Conservation (phyloP, 2,888 invertebrate species). For the Orthosia cruda region DNA sequence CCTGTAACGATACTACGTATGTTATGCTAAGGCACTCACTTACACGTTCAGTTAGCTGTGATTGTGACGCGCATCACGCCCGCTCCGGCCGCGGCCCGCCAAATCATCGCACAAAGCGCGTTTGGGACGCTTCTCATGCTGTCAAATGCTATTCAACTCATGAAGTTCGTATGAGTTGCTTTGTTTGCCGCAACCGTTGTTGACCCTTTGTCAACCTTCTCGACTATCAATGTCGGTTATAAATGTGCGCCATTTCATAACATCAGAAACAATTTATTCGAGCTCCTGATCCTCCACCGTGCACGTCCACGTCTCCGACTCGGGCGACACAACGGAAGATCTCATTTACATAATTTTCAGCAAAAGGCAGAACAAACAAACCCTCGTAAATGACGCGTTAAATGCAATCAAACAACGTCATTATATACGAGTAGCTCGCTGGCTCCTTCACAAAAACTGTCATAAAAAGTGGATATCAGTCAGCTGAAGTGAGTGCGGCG, state of each 20-base stretch:
- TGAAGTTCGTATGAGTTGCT: conserved; percentile 64
- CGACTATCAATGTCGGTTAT: conserved; percentile 77
- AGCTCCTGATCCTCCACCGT: conserved; percentile 25
- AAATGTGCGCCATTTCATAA: conserved; percentile 53
- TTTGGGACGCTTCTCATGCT: conserved; percentile 72
- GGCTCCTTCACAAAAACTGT: conserved; percentile 79
- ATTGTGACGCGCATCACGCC: conserved; percentile 23
- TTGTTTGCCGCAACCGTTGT: conserved; percentile 71
- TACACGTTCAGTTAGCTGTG: neutral
- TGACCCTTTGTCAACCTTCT: conserved; percentile 71
- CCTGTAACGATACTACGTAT: neutral
- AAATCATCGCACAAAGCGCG: conserved; percentile 75
- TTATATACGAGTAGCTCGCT: conserved; percentile 83
- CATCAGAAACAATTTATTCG: conserved; percentile 45
- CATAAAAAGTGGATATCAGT: conserved; percentile 82
- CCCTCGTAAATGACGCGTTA: conserved; percentile 88
- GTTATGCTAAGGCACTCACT: neutral
- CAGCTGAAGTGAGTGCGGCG: conserved; percentile 77
- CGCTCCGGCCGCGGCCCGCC: conserved; percentile 73
- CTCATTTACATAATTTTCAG: conserved; percentile 85
- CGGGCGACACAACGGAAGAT: conserved; percentile 68
- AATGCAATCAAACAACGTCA: conserved; percentile 87
- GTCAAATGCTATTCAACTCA: conserved; percentile 71
- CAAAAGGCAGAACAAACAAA: conserved; percentile 83
- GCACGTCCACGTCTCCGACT: conserved; percentile 32